Percentiles rank a stretch among this genome's conserved stretches.
phyloP scores from a whole-genome alignment of 2,113 vertebrate genomes.

The Glaucomys volans region DNA sequence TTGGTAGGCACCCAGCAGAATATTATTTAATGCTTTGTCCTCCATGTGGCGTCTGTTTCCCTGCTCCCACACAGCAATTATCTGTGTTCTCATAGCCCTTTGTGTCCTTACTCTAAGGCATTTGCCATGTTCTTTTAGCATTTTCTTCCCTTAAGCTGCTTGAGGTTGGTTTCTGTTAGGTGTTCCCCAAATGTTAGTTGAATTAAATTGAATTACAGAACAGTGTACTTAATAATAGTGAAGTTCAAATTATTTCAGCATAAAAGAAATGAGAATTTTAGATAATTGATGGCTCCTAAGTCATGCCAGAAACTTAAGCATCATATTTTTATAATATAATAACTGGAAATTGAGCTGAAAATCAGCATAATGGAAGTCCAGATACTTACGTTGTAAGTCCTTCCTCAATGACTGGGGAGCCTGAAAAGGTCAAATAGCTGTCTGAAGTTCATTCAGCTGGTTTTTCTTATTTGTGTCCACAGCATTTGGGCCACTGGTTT shows the following conservation, averaged over 20 bases:
- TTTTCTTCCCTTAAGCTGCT: not conserved
- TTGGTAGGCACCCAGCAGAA: not conserved
- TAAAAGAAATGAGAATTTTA: constrained; percentile 50
- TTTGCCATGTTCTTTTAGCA: not conserved
- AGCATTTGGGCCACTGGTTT: not conserved
- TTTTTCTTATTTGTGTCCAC: not conserved
- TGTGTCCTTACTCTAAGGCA: not conserved
- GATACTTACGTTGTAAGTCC: not conserved
- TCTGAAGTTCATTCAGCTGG: not conserved
- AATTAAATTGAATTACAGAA: not conserved
- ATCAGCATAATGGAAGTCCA: not conserved
- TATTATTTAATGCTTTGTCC: not conserved
- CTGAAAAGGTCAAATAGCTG: not conserved
- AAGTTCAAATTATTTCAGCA: constrained; percentile 7
- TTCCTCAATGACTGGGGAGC: not conserved
- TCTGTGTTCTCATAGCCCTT: not conserved
- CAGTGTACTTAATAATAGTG: not conserved
- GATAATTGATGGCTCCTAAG: not conserved
- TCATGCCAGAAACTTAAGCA: not conserved
- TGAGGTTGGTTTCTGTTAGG: not conserved
- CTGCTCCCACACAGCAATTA: not conserved
- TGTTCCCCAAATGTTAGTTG: not conserved
- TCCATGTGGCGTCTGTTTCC: not conserved
- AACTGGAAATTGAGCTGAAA: not conserved
- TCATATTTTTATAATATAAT: not conserved